These are phyloP conservation scores for Proteles cristata DNA, from an alignment of 2,113 vertebrate species.

Conservation along the genomic window DNA sequence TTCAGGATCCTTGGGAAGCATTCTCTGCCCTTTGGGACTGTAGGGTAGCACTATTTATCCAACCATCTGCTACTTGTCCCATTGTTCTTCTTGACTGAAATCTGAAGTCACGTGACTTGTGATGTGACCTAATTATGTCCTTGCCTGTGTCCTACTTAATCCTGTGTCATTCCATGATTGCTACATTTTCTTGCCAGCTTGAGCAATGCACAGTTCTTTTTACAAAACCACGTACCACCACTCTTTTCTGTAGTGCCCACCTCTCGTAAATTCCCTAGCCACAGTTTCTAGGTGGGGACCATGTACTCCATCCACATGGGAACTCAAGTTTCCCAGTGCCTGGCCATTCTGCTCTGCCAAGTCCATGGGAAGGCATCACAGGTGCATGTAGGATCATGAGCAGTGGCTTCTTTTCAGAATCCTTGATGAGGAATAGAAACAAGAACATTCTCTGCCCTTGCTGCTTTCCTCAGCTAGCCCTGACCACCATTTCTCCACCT, in stretches of 20 bases:
- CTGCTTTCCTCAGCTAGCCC: background rate
- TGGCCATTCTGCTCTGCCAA: background rate
- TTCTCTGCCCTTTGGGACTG: background rate
- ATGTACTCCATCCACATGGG: fast-evolving
- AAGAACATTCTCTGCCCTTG: background rate
- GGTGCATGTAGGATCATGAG: background rate
- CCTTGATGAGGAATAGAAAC: background rate
- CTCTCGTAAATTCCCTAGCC: background rate
- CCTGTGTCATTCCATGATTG: background rate
- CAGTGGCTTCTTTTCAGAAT: background rate
- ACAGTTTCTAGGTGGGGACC: background rate
- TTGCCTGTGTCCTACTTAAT: background rate
- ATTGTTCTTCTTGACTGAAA: background rate
- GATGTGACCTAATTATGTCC: background rate
- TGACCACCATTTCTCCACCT: no score
- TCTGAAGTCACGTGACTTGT: background rate
- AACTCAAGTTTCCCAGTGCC: no score
- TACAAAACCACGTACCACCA: background rate
- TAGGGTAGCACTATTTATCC: background rate
- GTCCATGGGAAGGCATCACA: background rate
- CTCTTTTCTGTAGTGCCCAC: fast-evolving
- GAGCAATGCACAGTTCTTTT: background rate
- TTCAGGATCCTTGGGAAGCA: no score
- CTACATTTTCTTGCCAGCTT: background rate
- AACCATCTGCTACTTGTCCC: background rate